These are phyloP conservation scores for Upupa epops DNA, from an alignment of 2,113 vertebrate genomes.

Conservation along the genomic window DNA sequence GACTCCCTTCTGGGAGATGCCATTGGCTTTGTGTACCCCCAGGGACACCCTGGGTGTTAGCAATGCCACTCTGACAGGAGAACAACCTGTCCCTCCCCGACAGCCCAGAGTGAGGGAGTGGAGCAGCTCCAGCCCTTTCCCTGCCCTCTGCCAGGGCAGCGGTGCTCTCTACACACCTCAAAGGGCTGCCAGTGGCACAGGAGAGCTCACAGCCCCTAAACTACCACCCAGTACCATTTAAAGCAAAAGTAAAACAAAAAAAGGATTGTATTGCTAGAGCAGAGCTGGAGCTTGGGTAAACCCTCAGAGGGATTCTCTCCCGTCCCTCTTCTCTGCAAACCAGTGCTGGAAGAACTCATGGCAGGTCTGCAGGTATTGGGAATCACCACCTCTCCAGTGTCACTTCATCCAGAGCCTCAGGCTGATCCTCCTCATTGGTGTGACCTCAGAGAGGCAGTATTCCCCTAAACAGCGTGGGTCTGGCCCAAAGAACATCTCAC, in stretches of 20 bases:
- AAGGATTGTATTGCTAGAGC: conserved; percentile 6
- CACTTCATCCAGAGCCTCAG: accelerated
- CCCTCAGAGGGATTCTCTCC: neutral
- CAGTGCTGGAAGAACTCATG: too few relatives aligned
- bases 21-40: neutral
- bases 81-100: accelerated
- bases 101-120: neutral
- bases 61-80: accelerated
- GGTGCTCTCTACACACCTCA: accelerated
- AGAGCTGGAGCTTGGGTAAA: neutral
- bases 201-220: neutral
- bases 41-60: neutral
- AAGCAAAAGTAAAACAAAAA: neutral
- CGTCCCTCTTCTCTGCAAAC: too few relatives aligned
- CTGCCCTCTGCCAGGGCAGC: neutral
- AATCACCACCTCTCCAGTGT: neutral
- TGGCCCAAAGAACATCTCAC: too few relatives aligned
- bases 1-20: neutral
- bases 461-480: too few relatives aligned
- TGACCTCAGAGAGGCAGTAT: neutral
- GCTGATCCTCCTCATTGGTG: accelerated
- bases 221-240: neutral
- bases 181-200: neutral
- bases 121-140: neutral
- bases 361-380: accelerated